Evolutionary conservation across 2,113 vertebrate species (phyloP).

Genomic region (Heptranchias perlo): DNA sequence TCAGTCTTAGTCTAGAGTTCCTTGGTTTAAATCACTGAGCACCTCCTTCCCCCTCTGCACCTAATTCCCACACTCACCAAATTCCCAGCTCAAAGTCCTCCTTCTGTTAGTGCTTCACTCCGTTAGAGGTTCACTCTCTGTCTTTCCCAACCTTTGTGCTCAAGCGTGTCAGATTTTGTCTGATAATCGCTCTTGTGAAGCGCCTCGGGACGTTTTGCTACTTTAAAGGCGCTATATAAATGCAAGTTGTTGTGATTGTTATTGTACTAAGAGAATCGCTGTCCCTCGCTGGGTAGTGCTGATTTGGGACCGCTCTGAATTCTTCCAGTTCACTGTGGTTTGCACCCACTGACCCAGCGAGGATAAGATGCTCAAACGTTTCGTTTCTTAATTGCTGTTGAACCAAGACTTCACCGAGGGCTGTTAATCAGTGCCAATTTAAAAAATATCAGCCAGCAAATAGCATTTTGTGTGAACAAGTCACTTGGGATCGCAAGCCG

Average conservation of each 20-base stretch:
- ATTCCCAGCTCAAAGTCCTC: too few relatives aligned
- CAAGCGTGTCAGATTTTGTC: background rate
- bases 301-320: background rate
- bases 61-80: too few relatives aligned
- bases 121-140: too few relatives aligned
- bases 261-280: background rate
- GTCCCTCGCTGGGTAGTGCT: background rate
- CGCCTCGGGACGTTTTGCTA: too few relatives aligned
- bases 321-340: background rate
- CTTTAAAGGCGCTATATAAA: too few relatives aligned
- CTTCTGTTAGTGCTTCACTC: too few relatives aligned
- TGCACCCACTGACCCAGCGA: background rate
- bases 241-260: background rate
- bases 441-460: background rate
- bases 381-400: background rate
- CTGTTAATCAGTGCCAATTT: background rate
- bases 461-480: background rate
- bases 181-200: background rate
- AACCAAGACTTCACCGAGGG: background rate
- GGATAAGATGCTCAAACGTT: background rate
- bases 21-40: too few relatives aligned
- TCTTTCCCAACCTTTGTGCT: too few relatives aligned
- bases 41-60: too few relatives aligned
- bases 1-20: too few relatives aligned
- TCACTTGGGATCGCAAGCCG: background rate